Conservation (phyloP, 2,113 vertebrate species). For the Sprattus sprattus region DNA sequence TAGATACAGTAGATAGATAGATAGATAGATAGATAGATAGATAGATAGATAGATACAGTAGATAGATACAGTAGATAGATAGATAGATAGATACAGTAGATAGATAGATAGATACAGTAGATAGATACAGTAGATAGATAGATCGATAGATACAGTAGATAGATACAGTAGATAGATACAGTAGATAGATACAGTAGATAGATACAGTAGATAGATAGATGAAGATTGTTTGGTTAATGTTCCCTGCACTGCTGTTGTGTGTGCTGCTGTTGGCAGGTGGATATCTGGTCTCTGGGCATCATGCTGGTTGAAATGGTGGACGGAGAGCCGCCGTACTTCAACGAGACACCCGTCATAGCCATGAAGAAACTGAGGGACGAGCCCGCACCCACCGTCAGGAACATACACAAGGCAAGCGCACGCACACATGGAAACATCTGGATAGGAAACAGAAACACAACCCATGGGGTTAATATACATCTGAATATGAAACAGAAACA, state of each 20-base stretch:
- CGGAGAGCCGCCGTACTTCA: constrained; percentile 91
- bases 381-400: constrained; percentile 79
- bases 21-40: too few relatives aligned
- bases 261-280: constrained; percentile 72
- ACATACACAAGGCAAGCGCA: constrained; percentile 77
- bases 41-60: not conserved
- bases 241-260: constrained; percentile 9
- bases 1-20: too few relatives aligned
- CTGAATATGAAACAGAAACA: not conserved
- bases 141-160: too few relatives aligned
- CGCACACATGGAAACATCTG: not conserved
- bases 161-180: too few relatives aligned
- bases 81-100: not conserved
- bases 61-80: too few relatives aligned
- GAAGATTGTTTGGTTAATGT: not conserved
- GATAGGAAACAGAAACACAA: not conserved
- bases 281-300: constrained; percentile 93
- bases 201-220: too few relatives aligned
- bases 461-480: not conserved
- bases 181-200: too few relatives aligned
- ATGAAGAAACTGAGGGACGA: constrained; percentile 92
- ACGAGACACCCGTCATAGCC: constrained; percentile 85
- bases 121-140: too few relatives aligned
- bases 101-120: not conserved
- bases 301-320: constrained; percentile 98